Base-by-base conservation (phyloP, 1,140 invertebrate species). In the Eufriesea mexicana region DNA sequence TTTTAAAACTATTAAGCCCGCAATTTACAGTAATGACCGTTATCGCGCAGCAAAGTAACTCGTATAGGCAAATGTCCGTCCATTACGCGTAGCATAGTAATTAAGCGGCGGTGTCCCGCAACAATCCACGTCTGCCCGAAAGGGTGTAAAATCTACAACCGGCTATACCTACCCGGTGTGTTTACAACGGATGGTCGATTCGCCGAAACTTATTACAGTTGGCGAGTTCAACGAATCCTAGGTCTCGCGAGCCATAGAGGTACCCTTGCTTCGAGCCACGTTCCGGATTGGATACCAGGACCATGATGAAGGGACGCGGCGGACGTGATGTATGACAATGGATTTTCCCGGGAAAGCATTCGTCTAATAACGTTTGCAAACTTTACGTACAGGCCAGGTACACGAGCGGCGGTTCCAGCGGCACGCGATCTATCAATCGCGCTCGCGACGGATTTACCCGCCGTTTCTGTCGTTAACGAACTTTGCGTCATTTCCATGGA, bases 51-150 rank as follows among this genome's bases (percentile, higher is more conserved):
- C 83, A 83, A 88, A 88, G 84, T 88, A 87, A 87, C 84, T 88
- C 79, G 79, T 74, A 78, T 42, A 68, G 84, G 75, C 75, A 88
- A 88, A 87, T 79, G 86, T 85, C 81, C 83, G 61, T 85, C 84
- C 87, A 82, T 85, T 85, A 85, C 75, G 74, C 67, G 67, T 64
- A 77, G 79, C 83, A 49, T 64, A 76, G 87, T 85, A 88, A 88
- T 88, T 88, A 88, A 87, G 87, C 83, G 72, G 86, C 67, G 87
- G 86, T 88, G 67, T 83, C 72, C 87, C 87, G 71, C 86, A 88
- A 85, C 87, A 79, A 88, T 86, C 87, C 84, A 83, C 72, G 72
- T 75, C 79, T 83, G 84, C 83, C 49, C 83, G 76, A 45, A 76
- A 75, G 66, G 72, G 79, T 79, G 76, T 85, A 88, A 88, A 88